A percentile compares a stretch with the other conserved stretches of the same genome.
Conservation (phyloP, 2,888 invertebrate species). For the Loripinus fragilis region DNA sequence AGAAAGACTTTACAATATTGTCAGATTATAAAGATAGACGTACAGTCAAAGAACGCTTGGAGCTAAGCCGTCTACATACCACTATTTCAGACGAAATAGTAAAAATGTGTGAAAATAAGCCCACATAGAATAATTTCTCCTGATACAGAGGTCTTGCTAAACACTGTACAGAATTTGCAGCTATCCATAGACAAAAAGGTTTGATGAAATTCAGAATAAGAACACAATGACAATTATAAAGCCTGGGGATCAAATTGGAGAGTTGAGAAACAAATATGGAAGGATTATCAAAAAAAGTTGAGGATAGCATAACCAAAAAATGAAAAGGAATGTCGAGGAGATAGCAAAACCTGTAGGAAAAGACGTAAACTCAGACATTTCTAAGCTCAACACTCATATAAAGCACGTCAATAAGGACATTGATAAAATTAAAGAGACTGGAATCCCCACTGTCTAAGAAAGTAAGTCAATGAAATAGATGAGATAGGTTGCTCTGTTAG, state of each 20-base stretch:
- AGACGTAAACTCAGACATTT: background rate
- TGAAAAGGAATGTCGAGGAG: background rate
- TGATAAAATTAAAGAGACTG: background rate
- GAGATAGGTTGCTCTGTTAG: background rate
- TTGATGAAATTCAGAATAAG: background rate
- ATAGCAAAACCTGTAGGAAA: background rate
- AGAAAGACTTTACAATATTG: background rate
- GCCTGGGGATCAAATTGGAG: background rate
- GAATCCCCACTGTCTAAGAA: background rate
- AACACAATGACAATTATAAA: background rate
- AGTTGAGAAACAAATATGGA: background rate
- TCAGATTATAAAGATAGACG: background rate
- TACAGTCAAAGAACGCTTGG: background rate
- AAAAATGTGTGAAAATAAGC: background rate
- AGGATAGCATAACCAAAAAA: background rate
- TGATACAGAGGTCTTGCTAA: background rate
- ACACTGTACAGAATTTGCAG: background rate
- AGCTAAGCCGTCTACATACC: background rate
- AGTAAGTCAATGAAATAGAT: background rate
- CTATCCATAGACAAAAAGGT: background rate
- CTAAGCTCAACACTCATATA: background rate
- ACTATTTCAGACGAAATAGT: background rate
- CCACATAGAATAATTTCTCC: background rate
- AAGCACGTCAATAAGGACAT: too few relatives aligned
- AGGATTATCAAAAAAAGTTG: background rate